Evolutionary conservation across 2,888 invertebrate genomes (phyloP).

Genomic region (Drosophila algonquin): DNA sequence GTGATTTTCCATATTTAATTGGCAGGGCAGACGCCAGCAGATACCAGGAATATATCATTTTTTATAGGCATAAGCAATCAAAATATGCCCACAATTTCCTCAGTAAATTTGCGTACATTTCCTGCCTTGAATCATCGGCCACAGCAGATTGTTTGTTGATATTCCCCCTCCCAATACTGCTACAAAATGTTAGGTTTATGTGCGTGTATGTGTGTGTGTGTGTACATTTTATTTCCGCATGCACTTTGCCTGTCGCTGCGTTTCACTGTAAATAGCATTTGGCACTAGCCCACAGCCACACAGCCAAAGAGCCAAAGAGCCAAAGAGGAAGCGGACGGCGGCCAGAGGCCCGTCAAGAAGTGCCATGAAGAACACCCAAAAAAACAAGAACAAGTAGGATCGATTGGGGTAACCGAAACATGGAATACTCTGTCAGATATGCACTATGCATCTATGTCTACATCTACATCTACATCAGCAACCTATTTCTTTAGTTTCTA

Average conservation of each 20-base stretch:
- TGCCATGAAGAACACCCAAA: conserved; percentile 59
- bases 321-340: conserved; percentile 72
- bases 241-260: conserved; percentile 49
- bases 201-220: conserved; percentile 18
- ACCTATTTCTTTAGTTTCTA: no score
- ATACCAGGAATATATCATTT: conserved; percentile 18
- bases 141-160: conserved; percentile 38
- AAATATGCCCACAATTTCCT: conserved; percentile 2
- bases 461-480: no score
- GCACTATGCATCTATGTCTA: no score
- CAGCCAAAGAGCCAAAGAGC: conserved; percentile 20
- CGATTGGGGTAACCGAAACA: neutral
- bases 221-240: conserved; percentile 67
- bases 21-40: conserved; percentile 24
- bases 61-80: conserved; percentile 29
- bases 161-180: conserved; percentile 7
- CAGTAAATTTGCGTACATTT: conserved; percentile 65
- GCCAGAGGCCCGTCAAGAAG: conserved; percentile 46
- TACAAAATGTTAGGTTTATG: conserved; percentile 1
- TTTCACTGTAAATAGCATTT: conserved; percentile 69
- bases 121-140: conserved; percentile 45
- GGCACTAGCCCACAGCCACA: conserved; percentile 71
- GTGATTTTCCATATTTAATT: conserved; percentile 72
- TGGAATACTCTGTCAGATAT: neutral
- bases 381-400: conserved; percentile 27